phyloP scores from a whole-genome alignment of 92 coral and sea anemone genomes.

The Isaurus tuberculatus region DNA sequence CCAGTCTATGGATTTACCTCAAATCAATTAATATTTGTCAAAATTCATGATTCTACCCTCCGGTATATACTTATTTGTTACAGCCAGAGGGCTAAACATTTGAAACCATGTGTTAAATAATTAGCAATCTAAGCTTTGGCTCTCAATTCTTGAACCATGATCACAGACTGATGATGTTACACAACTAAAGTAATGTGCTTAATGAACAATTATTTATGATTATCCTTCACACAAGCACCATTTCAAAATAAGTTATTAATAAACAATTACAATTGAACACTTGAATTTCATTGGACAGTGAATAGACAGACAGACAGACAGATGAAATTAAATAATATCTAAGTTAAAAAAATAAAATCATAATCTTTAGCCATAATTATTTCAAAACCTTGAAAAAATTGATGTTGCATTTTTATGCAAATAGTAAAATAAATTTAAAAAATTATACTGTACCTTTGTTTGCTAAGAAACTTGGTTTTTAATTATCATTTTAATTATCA shows the following conservation, averaged over 20 bases:
- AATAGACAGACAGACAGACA: neutral
- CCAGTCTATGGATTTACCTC: slow-evolving; percentile 50
- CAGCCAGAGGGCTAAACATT: neutral
- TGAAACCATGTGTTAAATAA: slow-evolving; percentile 5
- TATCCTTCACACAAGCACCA: neutral
- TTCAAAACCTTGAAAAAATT: neutral
- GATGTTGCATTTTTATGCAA: neutral
- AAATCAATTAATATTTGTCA: neutral
- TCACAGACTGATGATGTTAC: neutral
- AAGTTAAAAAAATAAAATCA: neutral
- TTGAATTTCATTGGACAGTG: neutral
- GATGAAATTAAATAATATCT: neutral
- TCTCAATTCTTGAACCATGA: slow-evolving; percentile 5
- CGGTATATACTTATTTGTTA: neutral
- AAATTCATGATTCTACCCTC: slow-evolving; percentile 2
- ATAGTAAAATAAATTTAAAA: neutral
- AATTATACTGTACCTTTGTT: neutral
- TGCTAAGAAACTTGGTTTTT: neutral
- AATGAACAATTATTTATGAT: neutral
- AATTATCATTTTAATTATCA: neutral
- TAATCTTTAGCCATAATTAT: neutral
- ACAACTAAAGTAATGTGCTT: neutral
- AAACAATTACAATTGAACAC: neutral
- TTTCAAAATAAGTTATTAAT: neutral
- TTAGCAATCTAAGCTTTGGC: slow-evolving; percentile 11